Base-by-base conservation (phyloP, 2,797 vertebrate genomes). In the Crocidura indochinensis region DNA sequence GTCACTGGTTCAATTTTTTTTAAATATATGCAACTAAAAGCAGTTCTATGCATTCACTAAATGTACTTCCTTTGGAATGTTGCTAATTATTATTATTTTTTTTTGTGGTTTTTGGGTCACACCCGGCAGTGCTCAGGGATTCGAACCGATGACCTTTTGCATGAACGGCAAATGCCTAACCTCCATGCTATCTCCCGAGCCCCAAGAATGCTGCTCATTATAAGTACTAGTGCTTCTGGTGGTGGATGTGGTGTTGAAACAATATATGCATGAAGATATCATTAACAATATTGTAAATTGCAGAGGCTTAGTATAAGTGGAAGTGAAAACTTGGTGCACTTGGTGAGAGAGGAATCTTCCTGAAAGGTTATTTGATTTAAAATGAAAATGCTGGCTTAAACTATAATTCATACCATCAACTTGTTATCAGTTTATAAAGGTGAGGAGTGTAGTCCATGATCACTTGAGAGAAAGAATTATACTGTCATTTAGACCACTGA, bases 1-100 rank as follows among this genome's bases (percentile, higher is more conserved):
- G 10, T 75, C 24, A 89, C 47, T 84, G 51, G 73, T 1, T 71
- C 38, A 62, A n/a, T 71, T 84, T 74, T 64, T 60, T 91, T 79
- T 77, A 26, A 60, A 81, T 67, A 1, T 60, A 51, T 71, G n/a
- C 6, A 84, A 85, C 17, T 78, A 8, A 72, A 91, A 83, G 14
- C 2, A 56, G 74, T 87, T 80, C 46, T 49, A 1, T 73, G 27
- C 15, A 56, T 53, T 24, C 62, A 38, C 53, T 69, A 27, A 72
- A 68, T 69, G 31, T 56, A 6, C 53, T 72, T 80, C 74, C 44
- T 4, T 19, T 60, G 68, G 9, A 68, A 80, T 69, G n/a, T 14
- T 68, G 64, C 24, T 72, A 26, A 19, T 47, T n/a, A n/a, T n/a
- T n/a, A n/a, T n/a, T n/a, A n/a, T n/a, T n/a, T n/a, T n/a, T n/a